Conservation (phyloP, 2,113 vertebrate species). For the Nymphicus hollandicus region DNA sequence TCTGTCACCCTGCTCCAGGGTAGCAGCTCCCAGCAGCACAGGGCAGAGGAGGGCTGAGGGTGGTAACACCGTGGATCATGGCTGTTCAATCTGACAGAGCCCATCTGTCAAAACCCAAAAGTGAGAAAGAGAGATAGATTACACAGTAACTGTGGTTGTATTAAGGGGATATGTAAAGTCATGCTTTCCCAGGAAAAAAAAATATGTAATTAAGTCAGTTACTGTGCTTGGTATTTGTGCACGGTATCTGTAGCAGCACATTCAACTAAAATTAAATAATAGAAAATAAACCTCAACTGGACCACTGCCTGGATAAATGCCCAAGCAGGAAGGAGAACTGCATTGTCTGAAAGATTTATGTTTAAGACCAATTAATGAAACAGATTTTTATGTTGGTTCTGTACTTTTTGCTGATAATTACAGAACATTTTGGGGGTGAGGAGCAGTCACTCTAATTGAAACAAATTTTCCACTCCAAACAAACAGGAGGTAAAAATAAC, state of each 20-base stretch:
- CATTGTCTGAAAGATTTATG: background rate
- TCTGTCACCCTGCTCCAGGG: background rate
- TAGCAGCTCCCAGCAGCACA: background rate
- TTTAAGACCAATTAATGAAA: conserved; percentile 36
- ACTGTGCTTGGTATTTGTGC: background rate
- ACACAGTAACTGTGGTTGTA: background rate
- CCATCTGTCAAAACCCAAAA: background rate
- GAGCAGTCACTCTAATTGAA: background rate
- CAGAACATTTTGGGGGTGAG: background rate
- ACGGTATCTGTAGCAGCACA: background rate
- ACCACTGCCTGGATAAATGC: background rate
- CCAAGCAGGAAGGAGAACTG: conserved; percentile 22
- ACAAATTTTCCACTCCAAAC: conserved; percentile 3
- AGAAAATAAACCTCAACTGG: conserved; percentile 43
- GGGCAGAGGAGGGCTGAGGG: background rate
- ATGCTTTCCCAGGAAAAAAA: background rate
- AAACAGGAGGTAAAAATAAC: conserved; percentile 31
- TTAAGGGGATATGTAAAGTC: background rate
- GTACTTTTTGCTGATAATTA: conserved; percentile 19
- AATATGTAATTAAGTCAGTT: background rate
- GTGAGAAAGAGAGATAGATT: background rate
- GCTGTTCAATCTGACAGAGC: background rate
- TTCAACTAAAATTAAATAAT: conserved; percentile 48
- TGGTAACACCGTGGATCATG: background rate
- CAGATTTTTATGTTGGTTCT: conserved; percentile 35